Conservation (phyloP, 2,797 vertebrate genomes). For the Cephalopachus bancanus region DNA sequence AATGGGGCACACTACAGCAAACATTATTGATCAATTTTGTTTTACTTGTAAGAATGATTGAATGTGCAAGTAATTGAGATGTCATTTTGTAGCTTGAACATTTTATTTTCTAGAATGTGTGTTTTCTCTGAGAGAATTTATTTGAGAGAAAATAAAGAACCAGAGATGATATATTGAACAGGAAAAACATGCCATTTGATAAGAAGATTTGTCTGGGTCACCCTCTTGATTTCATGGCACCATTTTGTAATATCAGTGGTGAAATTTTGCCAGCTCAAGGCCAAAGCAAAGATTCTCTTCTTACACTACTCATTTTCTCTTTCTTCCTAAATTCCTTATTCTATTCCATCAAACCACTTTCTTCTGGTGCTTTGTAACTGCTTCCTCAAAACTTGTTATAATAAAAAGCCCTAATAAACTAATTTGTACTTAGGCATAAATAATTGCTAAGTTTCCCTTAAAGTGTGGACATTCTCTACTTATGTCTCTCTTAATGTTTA, state of each 20-base stretch:
- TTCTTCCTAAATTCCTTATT: background rate
- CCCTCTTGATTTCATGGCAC: slow-evolving; percentile 28
- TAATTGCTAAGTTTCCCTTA: background rate
- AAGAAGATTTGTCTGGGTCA: slow-evolving; percentile 63
- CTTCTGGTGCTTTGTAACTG: background rate
- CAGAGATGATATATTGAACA: slow-evolving; percentile 68
- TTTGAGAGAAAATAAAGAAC: slow-evolving; percentile 80
- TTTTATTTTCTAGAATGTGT: slow-evolving; percentile 85
- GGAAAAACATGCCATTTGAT: slow-evolving; percentile 65
- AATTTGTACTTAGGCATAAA: background rate
- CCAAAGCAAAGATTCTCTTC: slow-evolving; percentile 61
- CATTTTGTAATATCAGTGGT: slow-evolving; percentile 23
- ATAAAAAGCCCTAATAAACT: background rate
- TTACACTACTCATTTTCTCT: background rate
- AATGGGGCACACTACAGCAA: slow-evolving; percentile 84
- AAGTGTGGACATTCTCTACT: background rate
- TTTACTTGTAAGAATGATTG: slow-evolving; percentile 88
- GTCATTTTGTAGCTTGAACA: slow-evolving; percentile 86
- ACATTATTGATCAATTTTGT: slow-evolving; percentile 86
- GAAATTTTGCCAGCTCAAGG: slow-evolving; percentile 63
- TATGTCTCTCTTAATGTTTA: background rate
- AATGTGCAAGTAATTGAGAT: slow-evolving; percentile 88
- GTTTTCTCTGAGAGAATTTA: slow-evolving; percentile 82
- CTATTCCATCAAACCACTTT: background rate
- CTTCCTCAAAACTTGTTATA: background rate